These are phyloP conservation scores for Euplexia lucipara DNA, from an alignment of 2,888 invertebrate species.

Conservation along the genomic window DNA sequence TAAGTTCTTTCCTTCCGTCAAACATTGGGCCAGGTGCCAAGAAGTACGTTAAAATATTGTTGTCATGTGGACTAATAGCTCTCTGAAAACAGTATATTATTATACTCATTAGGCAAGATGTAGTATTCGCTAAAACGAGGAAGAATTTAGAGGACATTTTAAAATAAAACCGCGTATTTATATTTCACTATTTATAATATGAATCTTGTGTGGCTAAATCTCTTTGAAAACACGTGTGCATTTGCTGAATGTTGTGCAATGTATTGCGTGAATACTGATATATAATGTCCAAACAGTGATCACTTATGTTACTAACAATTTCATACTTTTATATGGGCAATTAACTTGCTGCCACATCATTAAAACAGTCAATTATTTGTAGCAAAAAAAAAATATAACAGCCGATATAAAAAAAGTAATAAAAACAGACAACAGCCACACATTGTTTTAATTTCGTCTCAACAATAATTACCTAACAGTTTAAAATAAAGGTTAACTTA, in stretches of 20 bases:
- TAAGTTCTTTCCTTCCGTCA: slow-evolving; percentile 78
- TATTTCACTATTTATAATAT: slow-evolving; percentile 60
- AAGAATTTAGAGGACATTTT: slow-evolving; percentile 70
- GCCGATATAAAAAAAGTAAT: slow-evolving; percentile 12
- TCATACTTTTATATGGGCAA: neutral
- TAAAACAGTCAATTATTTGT: slow-evolving; percentile 4
- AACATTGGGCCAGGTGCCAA: slow-evolving; percentile 83
- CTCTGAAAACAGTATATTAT: slow-evolving; percentile 69
- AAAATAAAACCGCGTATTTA: slow-evolving; percentile 69
- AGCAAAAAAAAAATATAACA: neutral
- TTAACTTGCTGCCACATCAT: neutral
- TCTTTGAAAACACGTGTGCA: slow-evolving; percentile 33
- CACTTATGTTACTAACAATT: neutral
- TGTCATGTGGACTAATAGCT: slow-evolving; percentile 73
- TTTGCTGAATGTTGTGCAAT: slow-evolving; percentile 41
- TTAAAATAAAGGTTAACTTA: slow-evolving; percentile 43
- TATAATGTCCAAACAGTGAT: neutral
- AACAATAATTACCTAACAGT: slow-evolving; percentile 11
- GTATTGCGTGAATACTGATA: slow-evolving; percentile 10
- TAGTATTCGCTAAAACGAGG: slow-evolving; percentile 65
- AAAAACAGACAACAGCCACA: neutral
- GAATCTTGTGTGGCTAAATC: slow-evolving; percentile 45
- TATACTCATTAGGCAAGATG: slow-evolving; percentile 66
- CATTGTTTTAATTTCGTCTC: neutral
- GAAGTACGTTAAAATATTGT: slow-evolving; percentile 73